Evolutionary conservation across 2,888 invertebrate species (phyloP), one percentile per base, ranked within the genome.

Genomic region (Strigamia crassipes): DNA sequence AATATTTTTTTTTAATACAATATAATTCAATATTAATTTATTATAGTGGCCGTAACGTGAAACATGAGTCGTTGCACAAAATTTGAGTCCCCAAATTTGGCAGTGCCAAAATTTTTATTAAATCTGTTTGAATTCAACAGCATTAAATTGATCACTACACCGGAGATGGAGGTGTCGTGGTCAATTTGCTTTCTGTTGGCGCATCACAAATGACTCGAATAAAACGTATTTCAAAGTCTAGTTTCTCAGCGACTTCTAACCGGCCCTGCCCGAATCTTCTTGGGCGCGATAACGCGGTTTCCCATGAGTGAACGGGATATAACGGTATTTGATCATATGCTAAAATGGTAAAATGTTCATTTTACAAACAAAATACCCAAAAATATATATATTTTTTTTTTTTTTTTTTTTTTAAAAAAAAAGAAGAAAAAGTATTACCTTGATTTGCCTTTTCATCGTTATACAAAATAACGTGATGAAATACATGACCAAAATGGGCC

Each of bases 241-340:
- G 18, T n/a, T 9, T 21, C n/a, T n/a, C 56, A 56, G 56, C 18
- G 56, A 31, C n/a, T n/a, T 78, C 78, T 78, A 80, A 23, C 81
- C 73, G 15, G 77, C 78, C 51, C 77, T 82, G 15, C 82, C 82
- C 15, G 81, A 41, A 51, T 83, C 89, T 84, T 89, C 89, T 83
- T 88, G 88, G 0, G 18, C 18, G 38, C 86, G 94, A 90, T 97
- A 97, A 89, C 94, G 94, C 87, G 97, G 96, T 91, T 99, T 99
- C 87, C 97, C 97, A 88, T 96, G 95, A 82, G 98, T 97, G 89
- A 99, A 99, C 83, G 99, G 99, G 89, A 99, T 90, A 90, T 99
- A 99, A 89, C 95, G 93, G 90, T 99, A 99, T 90, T 96, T 97
- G 88, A 99, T 94, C 99, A 99, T 99, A 91, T 99, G 99, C 97